These are phyloP conservation scores for Amphipoea lucens DNA, from an alignment of 2,888 invertebrate species.

Conservation along the genomic window DNA sequence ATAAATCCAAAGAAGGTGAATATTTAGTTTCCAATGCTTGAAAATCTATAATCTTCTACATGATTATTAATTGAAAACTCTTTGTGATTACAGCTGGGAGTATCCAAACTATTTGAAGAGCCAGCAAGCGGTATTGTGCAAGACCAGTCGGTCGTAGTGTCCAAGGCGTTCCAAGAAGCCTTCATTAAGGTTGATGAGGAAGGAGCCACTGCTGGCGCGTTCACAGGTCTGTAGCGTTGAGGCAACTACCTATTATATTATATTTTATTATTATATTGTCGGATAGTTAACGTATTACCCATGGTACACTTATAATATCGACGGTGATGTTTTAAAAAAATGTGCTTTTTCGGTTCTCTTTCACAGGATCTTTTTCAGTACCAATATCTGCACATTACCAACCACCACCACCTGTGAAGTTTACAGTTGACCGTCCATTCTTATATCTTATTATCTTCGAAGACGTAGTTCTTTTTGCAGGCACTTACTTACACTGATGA, in stretches of 20 bases:
- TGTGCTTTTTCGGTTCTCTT: constrained; percentile 13
- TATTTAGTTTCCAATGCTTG: background rate
- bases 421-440: constrained; percentile 66
- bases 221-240: constrained; percentile 87
- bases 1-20: background rate
- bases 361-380: constrained; percentile 44
- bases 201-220: constrained; percentile 95
- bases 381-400: constrained; percentile 24
- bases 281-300: background rate
- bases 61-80: background rate
- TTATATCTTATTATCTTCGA: constrained; percentile 70
- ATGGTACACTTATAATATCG: background rate
- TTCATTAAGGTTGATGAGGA: constrained; percentile 95
- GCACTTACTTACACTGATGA: constrained; percentile 70
- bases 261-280: background rate
- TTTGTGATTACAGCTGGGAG: constrained; percentile 70
- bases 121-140: constrained; percentile 71
- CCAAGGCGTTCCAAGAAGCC: constrained; percentile 93
- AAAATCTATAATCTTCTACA: background rate
- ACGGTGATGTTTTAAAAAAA: background rate
- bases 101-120: constrained; percentile 73
- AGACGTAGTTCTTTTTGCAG: constrained; percentile 72
- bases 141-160: constrained; percentile 81
- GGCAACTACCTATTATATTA: background rate
- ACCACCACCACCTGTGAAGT: constrained; percentile 45